Evolutionary conservation across 2,113 vertebrate genomes (phyloP).

Genomic region (Ascaphus truei): DNA sequence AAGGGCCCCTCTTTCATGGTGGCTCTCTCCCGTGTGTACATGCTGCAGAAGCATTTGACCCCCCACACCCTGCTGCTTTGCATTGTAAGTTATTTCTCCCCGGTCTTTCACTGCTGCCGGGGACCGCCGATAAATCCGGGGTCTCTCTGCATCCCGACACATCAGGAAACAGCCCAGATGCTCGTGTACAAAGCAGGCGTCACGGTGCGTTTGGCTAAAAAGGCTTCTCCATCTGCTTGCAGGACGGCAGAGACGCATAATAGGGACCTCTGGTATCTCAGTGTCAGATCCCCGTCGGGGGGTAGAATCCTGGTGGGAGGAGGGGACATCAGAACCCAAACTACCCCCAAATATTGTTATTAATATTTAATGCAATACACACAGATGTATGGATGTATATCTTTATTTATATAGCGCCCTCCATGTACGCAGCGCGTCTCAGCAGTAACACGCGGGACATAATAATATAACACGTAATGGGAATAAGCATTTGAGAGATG

Average conservation of each 20-base stretch:
- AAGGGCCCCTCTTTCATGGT: no score
- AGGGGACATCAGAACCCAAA: no score
- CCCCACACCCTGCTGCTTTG: conserved; percentile 46
- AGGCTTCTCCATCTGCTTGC: conserved; percentile 49
- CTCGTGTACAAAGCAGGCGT: conserved; percentile 43
- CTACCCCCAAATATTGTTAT: no score
- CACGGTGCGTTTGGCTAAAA: conserved; percentile 52
- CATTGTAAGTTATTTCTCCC: conserved; percentile 34
- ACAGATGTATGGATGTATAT: no score
- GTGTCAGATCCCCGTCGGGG: conserved; percentile 33
- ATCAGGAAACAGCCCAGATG: conserved; percentile 55
- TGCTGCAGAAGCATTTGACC: conserved; percentile 54
- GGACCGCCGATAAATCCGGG: conserved; percentile 45
- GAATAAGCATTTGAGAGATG: no score
- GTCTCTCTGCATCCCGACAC: conserved; percentile 2
- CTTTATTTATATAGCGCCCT: no score
- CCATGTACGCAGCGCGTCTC: no score
- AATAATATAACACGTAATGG: no score
- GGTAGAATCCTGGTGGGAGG: conserved; percentile 11
- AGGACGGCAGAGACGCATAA: conserved; percentile 33
- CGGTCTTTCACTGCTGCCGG: conserved; percentile 33
- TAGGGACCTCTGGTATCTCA: conserved; percentile 45
- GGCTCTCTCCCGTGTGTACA: conserved; percentile 39
- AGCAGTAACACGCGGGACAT: no score
- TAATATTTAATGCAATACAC: no score